These are phyloP conservation scores for Streblospio benedicti DNA, from an alignment of 1,140 invertebrate species.

Conservation along the genomic window DNA sequence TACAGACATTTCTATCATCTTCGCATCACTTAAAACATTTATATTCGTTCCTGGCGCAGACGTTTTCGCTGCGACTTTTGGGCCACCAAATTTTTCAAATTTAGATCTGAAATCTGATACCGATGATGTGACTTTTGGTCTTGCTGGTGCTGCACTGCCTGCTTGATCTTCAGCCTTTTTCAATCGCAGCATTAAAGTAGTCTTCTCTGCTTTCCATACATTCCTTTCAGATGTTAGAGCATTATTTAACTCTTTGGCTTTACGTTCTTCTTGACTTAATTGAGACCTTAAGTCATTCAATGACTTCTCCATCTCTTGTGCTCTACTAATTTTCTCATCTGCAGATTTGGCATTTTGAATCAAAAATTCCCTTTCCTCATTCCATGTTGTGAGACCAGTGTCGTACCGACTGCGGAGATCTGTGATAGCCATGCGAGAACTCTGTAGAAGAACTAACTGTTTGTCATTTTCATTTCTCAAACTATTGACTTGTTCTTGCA, in stretches of 20 bases:
- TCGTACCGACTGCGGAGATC: slow-evolving; percentile 16
- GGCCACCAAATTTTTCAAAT: slow-evolving; percentile 10
- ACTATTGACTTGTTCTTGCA: background rate
- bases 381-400: background rate
- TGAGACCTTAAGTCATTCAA: background rate
- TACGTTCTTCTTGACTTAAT: background rate
- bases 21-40: background rate
- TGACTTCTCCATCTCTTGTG: too few species aligned
- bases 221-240: background rate
- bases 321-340: too few species aligned
- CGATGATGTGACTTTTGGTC: too few species aligned
- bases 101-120: slow-evolving; percentile 10
- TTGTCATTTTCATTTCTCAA: slow-evolving; percentile 12
- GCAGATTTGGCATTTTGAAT: slow-evolving; percentile 10
- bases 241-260: slow-evolving; percentile 1
- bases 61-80: background rate
- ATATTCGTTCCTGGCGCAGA: background rate
- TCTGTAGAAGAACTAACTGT: slow-evolving; percentile 14
- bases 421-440: slow-evolving; percentile 10
- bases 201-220: slow-evolving; percentile 5
- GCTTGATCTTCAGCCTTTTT: slow-evolving; percentile 1
- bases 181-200: background rate
- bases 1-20: background rate
- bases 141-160: background rate
- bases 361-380: slow-evolving; percentile 13